phyloP scores from a whole-genome alignment of 2,888 invertebrate species.

The Apamea sordens region DNA sequence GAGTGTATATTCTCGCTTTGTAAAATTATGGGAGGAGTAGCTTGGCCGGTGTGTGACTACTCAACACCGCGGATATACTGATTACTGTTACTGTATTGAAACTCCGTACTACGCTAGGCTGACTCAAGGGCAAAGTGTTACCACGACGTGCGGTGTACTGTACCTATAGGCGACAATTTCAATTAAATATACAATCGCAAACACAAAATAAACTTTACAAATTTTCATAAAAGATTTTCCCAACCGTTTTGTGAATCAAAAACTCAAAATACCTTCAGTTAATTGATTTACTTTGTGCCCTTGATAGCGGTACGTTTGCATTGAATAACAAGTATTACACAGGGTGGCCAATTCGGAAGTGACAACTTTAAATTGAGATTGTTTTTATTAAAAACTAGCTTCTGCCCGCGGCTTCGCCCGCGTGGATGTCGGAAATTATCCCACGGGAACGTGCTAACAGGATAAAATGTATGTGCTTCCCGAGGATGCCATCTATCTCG shows the following conservation, averaged over 20 bases:
- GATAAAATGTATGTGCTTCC: too few relatives aligned
- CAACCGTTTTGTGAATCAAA: conserved; percentile 9
- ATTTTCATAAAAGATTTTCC: background rate
- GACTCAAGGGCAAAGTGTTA: background rate
- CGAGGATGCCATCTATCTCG: too few relatives aligned
- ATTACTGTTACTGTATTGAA: background rate
- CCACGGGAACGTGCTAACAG: too few relatives aligned
- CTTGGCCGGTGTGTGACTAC: background rate
- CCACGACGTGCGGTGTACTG: too few relatives aligned
- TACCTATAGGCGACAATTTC: background rate
- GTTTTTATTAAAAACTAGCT: background rate
- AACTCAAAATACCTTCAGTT: conserved; percentile 6
- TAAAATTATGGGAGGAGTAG: background rate
- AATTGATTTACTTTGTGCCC: conserved; percentile 28
- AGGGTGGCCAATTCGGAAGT: background rate
- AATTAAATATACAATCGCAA: background rate
- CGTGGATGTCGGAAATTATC: too few relatives aligned
- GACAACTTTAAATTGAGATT: background rate
- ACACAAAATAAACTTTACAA: conserved; percentile 1
- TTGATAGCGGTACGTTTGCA: conserved; percentile 9
- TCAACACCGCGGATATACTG: background rate
- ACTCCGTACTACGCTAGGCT: background rate
- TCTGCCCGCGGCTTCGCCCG: too few relatives aligned
- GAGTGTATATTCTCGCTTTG: background rate
- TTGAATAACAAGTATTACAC: background rate